phyloP scores from a whole-genome alignment of 2,888 invertebrate genomes.

The Thereva unica region DNA sequence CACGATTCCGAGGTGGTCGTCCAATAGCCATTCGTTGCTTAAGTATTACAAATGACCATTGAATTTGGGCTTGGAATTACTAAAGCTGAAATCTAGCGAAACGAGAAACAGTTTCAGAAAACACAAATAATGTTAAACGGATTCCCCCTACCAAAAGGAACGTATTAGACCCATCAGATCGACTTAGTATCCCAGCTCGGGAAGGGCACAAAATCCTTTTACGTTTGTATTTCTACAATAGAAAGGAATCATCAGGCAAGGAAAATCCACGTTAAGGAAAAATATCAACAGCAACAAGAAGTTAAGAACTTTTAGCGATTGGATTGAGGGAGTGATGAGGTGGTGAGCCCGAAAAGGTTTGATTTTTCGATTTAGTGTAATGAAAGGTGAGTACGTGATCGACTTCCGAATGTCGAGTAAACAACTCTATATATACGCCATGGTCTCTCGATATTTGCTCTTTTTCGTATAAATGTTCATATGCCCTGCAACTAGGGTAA shows the following conservation, averaged over 20 bases:
- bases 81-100: conserved; percentile 28
- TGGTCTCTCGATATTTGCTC: conserved; percentile 23
- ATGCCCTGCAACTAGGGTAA: conserved; percentile 27
- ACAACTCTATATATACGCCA: conserved; percentile 33
- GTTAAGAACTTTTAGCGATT: conserved; percentile 31
- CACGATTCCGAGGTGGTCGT: conserved; percentile 19
- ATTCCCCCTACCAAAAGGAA: conserved; percentile 13
- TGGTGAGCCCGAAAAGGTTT: conserved; percentile 35
- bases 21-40: conserved; percentile 28
- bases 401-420: conserved; percentile 37
- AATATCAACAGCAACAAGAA: conserved; percentile 28
- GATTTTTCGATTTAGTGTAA: conserved; percentile 40
- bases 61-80: conserved; percentile 36
- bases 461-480: conserved; percentile 8
- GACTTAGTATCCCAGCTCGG: conserved; percentile 19
- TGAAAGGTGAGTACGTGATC: conserved; percentile 40
- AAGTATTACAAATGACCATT: conserved; percentile 41
- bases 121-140: conserved; percentile 38
- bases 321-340: conserved; percentile 30
- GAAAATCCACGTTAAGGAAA: conserved; percentile 29
- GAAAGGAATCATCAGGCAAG: conserved; percentile 23
- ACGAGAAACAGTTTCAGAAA: conserved; percentile 32
- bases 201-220: conserved; percentile 24
- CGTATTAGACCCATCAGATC: conserved; percentile 25
- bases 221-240: conserved; percentile 18